Evolutionary conservation across 1,140 invertebrate genomes (phyloP), one percentile per base, ranked within the genome.

Genomic region (Brachionus angularis): DNA sequence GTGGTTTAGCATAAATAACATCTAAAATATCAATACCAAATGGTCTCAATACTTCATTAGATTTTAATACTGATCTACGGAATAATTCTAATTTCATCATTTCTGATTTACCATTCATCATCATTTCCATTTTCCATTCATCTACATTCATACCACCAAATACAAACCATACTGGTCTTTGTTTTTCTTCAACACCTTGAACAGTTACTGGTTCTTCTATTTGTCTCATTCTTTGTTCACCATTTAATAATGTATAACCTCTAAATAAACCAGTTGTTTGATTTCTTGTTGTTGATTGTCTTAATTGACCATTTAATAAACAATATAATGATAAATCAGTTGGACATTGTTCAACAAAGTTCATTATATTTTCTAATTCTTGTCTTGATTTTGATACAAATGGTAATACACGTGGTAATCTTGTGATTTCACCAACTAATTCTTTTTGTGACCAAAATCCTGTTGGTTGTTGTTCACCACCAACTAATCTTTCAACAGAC

Each of bases 91-190:
- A 83, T 39, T 84, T 76, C 84, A 96, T 87, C 36, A 98, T 82
- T 21, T 88, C 85, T 76, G n/a, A n/a, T n/a, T n/a, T n/a, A n/a
- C n/a, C n/a, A n/a, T 96, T 87, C 36, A 98, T 82, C 23, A 88
- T 85, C 76, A 87, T 87, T 4, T 86, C 93, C 93, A 97, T 97
- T 72, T 91, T 91, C 46, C 87, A 83, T 93, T 93, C 98, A 82
- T 98, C 94, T 39, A 88, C 88, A 12, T 94, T 94, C 93, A 97
- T 96, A 33, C 94, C 95, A 53, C 92, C 89, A 81, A 94, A 97
- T 36, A 97, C 84, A 79, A 87, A 96, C 90, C 92, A 97, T 23
- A 97, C 81, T 1, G 92, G 92, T 25, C 89, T 85, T 36, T 76
- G 76, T 33, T n/a, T n/a, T n/a, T n/a, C n/a, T n/a, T n/a, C n/a